Conservation (phyloP, 2,113 vertebrate species). For the Engraulis encrasicolus region DNA sequence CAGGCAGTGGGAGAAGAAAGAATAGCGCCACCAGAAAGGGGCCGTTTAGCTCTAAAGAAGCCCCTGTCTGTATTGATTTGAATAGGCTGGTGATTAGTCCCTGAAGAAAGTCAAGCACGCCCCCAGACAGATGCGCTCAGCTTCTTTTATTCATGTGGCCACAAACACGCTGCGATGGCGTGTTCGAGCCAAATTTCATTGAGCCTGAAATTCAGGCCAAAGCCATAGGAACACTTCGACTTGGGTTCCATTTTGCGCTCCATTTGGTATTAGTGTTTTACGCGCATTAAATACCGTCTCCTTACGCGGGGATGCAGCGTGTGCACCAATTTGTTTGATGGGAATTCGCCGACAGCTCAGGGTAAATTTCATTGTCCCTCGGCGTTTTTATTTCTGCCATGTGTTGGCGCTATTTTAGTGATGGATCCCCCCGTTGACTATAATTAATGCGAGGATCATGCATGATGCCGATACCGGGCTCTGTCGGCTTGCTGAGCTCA, state of each 20-base stretch:
- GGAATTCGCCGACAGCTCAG: neutral
- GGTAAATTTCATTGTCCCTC: neutral
- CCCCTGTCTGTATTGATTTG: neutral
- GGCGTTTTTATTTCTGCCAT: conserved; percentile 23
- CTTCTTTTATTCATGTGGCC: neutral
- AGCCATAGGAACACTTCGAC: no score
- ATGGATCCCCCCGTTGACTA: neutral
- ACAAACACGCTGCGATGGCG: neutral
- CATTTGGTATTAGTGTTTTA: neutral
- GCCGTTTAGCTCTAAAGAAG: neutral
- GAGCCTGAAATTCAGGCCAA: no score
- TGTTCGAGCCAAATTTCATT: neutral
- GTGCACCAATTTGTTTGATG: neutral
- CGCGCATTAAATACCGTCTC: neutral
- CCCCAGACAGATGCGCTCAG: neutral
- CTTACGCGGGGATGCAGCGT: neutral
- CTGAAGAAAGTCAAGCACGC: neutral
- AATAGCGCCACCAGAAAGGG: neutral
- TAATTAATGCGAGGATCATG: neutral
- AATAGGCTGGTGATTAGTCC: neutral
- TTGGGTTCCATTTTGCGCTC: neutral
- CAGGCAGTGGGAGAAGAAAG: neutral
- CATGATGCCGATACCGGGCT: neutral
- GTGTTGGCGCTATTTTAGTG: conserved; percentile 44
- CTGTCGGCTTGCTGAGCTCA: neutral